A percentile compares a stretch with the other conserved stretches of the same genome.
These are phyloP conservation scores for Cotesia vestalis DNA, from an alignment of 1,140 invertebrate genomes.

Conservation along the genomic window DNA sequence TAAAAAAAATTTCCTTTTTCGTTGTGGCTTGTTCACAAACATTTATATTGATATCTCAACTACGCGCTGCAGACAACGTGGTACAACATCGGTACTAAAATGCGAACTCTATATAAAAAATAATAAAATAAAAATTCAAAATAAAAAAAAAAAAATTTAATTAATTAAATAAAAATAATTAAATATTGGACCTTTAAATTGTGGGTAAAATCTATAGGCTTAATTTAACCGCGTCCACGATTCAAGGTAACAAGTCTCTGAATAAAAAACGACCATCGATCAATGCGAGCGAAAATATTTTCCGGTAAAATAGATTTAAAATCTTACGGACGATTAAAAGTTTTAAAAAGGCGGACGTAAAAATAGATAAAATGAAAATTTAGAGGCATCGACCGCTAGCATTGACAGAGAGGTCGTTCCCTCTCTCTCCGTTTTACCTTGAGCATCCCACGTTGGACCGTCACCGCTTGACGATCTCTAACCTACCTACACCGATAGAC, in stretches of 20 bases:
- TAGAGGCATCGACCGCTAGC: constrained; percentile 46
- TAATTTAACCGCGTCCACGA: constrained; percentile 37
- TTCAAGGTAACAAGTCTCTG: constrained; percentile 66
- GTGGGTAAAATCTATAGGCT: constrained; percentile 15
- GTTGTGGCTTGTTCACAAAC: constrained; percentile 33
- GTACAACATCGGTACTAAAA: constrained; percentile 56
- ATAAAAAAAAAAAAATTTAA: constrained; percentile 1
- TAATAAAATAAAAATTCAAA: constrained; percentile 6
- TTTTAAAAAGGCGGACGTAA: too few relatives aligned
- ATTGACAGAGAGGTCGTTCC: constrained; percentile 62
- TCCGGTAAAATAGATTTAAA: too few relatives aligned
- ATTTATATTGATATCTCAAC: constrained; percentile 41
- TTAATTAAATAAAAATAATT: constrained; percentile 26
- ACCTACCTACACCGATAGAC: constrained; percentile 9
- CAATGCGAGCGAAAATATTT: constrained; percentile 56
- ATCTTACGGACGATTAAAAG: too few relatives aligned
- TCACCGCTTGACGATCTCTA: constrained; percentile 41
- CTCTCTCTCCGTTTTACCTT: constrained; percentile 65
- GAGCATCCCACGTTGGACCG: constrained; percentile 58
- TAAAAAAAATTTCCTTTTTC: constrained; percentile 29
- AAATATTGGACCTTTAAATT: constrained; percentile 11
- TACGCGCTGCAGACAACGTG: constrained; percentile 61
- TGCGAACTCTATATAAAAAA: constrained; percentile 12
- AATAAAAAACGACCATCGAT: constrained; percentile 61
- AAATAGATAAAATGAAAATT: not conserved